phyloP scores from a whole-genome alignment of 1,140 invertebrate species.

The Archegozetes longisetosus region DNA sequence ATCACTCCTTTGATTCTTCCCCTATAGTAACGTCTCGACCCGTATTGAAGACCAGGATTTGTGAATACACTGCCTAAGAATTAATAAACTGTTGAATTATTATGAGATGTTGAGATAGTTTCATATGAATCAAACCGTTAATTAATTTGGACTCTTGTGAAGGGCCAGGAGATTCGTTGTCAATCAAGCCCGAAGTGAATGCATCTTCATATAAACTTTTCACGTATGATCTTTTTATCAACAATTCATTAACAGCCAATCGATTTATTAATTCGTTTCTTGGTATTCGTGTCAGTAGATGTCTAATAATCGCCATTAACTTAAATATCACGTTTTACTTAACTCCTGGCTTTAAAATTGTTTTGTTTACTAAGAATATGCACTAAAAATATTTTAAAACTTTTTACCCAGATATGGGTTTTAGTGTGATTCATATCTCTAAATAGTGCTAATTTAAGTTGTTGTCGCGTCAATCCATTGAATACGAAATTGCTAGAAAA shows the following conservation, averaged over 20 bases:
- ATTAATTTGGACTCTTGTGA: neutral
- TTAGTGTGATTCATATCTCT: no score
- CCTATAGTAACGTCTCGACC: slow-evolving; percentile 13
- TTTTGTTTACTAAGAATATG: no score
- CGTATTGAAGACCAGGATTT: slow-evolving; percentile 9
- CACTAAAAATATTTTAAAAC: no score
- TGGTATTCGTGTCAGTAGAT: neutral
- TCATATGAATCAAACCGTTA: neutral
- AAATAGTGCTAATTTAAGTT: no score
- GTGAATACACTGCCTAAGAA: neutral
- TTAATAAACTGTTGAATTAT: no score
- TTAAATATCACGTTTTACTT: no score
- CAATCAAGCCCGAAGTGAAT: neutral
- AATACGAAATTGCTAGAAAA: no score
- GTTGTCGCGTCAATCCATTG: no score
- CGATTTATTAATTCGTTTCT: no score
- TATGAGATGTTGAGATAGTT: no score
- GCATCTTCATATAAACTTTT: neutral
- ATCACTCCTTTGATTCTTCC: slow-evolving; percentile 21
- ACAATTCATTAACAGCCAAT: neutral
- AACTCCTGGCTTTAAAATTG: no score
- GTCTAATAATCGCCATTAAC: neutral
- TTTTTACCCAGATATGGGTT: no score
- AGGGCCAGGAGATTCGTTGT: neutral
- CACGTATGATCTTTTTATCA: neutral